Base-by-base conservation (phyloP, 2,797 vertebrate genomes). In the Lutra lutra region DNA sequence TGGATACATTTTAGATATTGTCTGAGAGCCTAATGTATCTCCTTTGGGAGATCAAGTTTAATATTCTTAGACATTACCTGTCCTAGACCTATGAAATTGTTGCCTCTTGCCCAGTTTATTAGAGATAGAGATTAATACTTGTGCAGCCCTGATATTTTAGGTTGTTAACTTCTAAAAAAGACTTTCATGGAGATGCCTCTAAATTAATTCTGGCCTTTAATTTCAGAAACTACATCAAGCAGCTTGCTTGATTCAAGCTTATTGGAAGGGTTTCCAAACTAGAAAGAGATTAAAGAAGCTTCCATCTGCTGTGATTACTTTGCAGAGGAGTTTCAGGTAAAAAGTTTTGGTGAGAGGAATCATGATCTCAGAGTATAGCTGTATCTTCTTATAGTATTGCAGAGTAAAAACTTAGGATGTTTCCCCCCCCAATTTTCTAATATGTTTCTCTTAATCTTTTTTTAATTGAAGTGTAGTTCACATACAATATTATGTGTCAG, bases 241-340 rank as follows among this genome's bases (percentile, higher is more conserved):
- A 48, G 99, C 99, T 20, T 99, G 99, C 94, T 94, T 99, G 97
- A 99, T 99, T 98, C 99, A 99, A 98, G 99, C 99, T 73, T 98
- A 91, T 0, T 99, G 99, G 99, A 99, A 99, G 91, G 99, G 99
- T 89, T 99, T 99, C 98, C 99, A 98, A 97, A 99, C 99, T 54
- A 99, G 99, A 92, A 99, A 98, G 91, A 99, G 99, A 97, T 97
- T 99, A 94, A 99, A 99, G 98, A 99, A 98, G 93, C 99, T 99
- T n/a, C 99, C 98, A 35, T 98, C 98, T 98, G 99, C 99, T 3
- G 99, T 99, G 80, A 98, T 98, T 48, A 51, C 93, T 51, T 98
- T 99, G 98, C 99, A 99, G 98, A 99, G 99, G 89, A 99, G 98
- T 98, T 99, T 99, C 99, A 99, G 99, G 99, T 99, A 99, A 98